These are phyloP conservation scores for Chaenogobius annularis DNA, from an alignment of 2,113 vertebrate genomes.

Conservation along the genomic window DNA sequence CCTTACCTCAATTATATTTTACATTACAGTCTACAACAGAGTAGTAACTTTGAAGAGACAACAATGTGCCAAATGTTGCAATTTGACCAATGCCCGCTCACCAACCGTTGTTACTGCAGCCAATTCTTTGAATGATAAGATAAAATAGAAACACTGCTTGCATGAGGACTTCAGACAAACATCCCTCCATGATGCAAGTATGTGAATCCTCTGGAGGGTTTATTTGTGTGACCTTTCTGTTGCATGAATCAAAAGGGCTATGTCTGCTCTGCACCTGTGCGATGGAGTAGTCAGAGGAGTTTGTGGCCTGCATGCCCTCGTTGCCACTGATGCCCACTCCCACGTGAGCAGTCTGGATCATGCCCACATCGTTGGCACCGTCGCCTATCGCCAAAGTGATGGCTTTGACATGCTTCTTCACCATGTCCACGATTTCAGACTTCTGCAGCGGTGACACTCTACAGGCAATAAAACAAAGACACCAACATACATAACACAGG, in stretches of 20 bases:
- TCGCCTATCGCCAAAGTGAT: conserved; percentile 97
- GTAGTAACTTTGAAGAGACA: neutral
- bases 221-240: neutral
- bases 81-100: neutral
- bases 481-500: neutral
- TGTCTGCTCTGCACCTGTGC: conserved; percentile 84
- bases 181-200: conserved; percentile 4
- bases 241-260: neutral
- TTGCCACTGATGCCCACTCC: conserved; percentile 98
- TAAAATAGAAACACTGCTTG: neutral
- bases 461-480: conserved; percentile 17
- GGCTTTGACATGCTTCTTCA: conserved; percentile 96
- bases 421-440: conserved; percentile 98
- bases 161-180: neutral
- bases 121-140: neutral
- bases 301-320: conserved; percentile 98
- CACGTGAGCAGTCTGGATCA: conserved; percentile 98
- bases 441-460: conserved; percentile 98
- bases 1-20: neutral
- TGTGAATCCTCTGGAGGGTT: conserved; percentile 7
- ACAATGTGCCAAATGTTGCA: neutral
- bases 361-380: conserved; percentile 96
- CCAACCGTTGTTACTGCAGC: neutral
- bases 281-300: conserved; percentile 96
- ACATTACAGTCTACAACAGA: neutral